Percentiles rank a stretch among this genome's conserved stretches.
Evolutionary conservation across 2,797 vertebrate species (phyloP).

Genomic region (Pseudochirops corinnae): DNA sequence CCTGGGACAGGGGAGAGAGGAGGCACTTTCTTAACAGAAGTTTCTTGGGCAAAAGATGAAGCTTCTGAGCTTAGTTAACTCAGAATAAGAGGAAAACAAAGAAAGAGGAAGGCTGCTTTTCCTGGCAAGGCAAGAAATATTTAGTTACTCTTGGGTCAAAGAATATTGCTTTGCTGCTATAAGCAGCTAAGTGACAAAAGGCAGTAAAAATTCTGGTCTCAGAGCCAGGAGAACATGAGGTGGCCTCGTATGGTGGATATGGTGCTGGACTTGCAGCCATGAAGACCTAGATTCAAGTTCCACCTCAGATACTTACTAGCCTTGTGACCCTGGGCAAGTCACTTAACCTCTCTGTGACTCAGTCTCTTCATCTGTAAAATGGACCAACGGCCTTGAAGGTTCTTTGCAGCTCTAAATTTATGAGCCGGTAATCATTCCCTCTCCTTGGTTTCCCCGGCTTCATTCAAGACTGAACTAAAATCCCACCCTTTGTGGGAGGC

Average conservation of each 20-base stretch:
- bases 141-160: not conserved
- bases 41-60: slow-evolving; percentile 67
- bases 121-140: not conserved
- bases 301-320: not conserved
- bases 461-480: not conserved
- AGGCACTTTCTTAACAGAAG: slow-evolving; percentile 49
- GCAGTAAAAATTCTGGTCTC: not conserved
- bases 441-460: not conserved
- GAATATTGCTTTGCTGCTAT: not conserved
- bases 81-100: not conserved
- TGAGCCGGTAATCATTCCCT: not conserved
- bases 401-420: not conserved
- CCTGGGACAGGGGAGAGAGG: slow-evolving; percentile 53
- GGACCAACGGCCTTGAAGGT: not conserved
- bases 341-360: not conserved
- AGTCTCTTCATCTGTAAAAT: not conserved
- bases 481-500: not conserved
- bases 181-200: not conserved
- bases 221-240: not conserved
- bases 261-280: not conserved
- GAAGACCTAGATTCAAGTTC: not conserved
- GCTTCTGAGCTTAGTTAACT: slow-evolving; percentile 20
- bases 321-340: not conserved
- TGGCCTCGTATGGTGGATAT: not conserved
- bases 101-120: not conserved